Evolutionary conservation across 2,797 vertebrate genomes (phyloP).

Genomic region (Chaetodon trifasciatus): DNA sequence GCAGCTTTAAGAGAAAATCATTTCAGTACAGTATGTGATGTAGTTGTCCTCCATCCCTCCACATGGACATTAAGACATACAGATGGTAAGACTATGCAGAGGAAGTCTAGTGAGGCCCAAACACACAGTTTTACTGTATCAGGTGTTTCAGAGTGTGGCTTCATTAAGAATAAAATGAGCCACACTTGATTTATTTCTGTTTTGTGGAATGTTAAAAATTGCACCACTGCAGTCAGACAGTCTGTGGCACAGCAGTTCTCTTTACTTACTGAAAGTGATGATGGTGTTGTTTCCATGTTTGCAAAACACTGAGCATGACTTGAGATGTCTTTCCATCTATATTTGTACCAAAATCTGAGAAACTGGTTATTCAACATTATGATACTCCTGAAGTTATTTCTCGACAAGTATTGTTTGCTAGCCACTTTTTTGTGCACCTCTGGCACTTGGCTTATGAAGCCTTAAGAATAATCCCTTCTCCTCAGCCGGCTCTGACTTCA

Average conservation of each 20-base stretch:
- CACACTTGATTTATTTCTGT: neutral
- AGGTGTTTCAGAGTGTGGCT: neutral
- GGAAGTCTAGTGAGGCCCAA: neutral
- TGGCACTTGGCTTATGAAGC: too few species aligned
- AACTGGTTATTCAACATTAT: neutral
- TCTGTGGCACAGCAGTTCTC: neutral
- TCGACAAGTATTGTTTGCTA: too few species aligned
- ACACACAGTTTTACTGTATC: neutral
- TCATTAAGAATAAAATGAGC: neutral
- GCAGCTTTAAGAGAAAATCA: neutral
- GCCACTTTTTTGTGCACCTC: too few species aligned
- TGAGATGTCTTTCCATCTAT: neutral
- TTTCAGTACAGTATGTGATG: neutral
- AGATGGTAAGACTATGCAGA: neutral
- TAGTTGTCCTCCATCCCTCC: too few species aligned
- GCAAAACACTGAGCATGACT: neutral
- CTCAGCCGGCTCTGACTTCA: neutral
- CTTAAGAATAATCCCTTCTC: too few species aligned
- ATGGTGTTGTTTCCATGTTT: neutral
- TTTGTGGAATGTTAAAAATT: slow-evolving; percentile 6
- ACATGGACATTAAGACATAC: neutral
- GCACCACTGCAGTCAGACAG: neutral
- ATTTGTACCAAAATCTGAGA: neutral
- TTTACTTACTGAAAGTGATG: slow-evolving; percentile 5
- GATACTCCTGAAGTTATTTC: too few species aligned